These are phyloP conservation scores for Eriosoma lanigerum DNA, from an alignment of 1,140 invertebrate genomes.

Conservation along the genomic window DNA sequence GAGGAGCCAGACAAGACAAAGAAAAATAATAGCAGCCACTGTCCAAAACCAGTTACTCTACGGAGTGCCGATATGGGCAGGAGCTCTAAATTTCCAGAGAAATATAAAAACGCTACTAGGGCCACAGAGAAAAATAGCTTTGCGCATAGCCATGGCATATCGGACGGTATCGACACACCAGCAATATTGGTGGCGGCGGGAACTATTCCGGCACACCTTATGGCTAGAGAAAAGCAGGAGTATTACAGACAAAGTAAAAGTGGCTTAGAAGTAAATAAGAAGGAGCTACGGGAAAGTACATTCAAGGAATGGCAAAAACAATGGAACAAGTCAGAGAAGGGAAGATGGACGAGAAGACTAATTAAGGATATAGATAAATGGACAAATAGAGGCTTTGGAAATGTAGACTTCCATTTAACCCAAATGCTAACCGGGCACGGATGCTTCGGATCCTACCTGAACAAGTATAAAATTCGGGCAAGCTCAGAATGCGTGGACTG, in stretches of 20 bases:
- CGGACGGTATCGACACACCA: neutral
- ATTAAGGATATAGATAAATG: neutral
- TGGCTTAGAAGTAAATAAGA: neutral
- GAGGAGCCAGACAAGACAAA: slow-evolving; percentile 58
- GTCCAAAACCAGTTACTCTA: slow-evolving; percentile 41
- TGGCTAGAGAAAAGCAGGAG: neutral
- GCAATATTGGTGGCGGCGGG: slow-evolving; percentile 20
- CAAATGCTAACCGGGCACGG: neutral
- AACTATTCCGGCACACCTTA: neutral
- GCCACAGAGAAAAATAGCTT: neutral
- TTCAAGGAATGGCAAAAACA: neutral
- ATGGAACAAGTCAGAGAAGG: too few relatives aligned
- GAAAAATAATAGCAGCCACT: slow-evolving; percentile 55
- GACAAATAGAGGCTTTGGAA: neutral
- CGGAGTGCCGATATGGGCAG: slow-evolving; percentile 63
- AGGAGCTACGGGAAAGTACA: neutral
- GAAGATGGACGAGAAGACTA: neutral
- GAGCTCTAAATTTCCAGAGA: slow-evolving; percentile 56
- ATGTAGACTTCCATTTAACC: neutral
- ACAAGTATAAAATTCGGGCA: too few relatives aligned
- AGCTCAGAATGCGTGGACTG: too few relatives aligned
- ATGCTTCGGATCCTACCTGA: neutral
- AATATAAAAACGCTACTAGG: neutral
- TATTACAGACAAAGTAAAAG: neutral
- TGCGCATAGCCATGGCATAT: neutral